Conservation (phyloP, 2,888 invertebrate genomes). For the Cephus runcator region DNA sequence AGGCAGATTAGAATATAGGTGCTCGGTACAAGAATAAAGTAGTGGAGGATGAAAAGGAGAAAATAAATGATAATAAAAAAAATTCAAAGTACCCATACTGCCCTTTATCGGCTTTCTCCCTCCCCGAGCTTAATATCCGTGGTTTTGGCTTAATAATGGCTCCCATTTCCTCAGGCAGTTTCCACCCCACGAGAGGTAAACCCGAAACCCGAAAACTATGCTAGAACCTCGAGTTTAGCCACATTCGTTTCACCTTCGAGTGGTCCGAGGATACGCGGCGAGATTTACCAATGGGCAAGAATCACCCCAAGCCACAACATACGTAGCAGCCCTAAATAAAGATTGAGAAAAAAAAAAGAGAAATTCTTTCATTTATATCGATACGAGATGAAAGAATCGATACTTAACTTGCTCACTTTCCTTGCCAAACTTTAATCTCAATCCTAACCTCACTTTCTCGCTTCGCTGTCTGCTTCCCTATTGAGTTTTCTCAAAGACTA, state of each 20-base stretch:
- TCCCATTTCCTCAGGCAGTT: constrained; percentile 17
- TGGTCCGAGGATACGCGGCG: not conserved
- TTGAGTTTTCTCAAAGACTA: not conserved
- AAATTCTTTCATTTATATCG: not conserved
- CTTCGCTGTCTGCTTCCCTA: not conserved
- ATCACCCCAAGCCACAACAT: not conserved
- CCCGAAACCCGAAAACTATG: constrained; percentile 6
- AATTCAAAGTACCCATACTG: not conserved
- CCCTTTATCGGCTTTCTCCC: not conserved
- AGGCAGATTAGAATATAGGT: not conserved
- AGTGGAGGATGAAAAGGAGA: not conserved
- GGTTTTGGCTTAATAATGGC: constrained; percentile 26
- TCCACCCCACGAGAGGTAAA: not conserved
- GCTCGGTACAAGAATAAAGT: not conserved
- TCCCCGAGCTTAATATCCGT: constrained; percentile 22
- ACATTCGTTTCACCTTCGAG: not conserved
- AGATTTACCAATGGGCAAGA: not conserved
- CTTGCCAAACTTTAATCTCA: not conserved
- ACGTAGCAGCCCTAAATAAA: not conserved
- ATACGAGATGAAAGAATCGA: not conserved
- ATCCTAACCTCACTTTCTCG: not conserved
- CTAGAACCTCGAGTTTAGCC: constrained; percentile 11
- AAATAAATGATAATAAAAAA: not conserved
- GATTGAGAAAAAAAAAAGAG: not conserved
- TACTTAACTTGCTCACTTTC: not conserved